phyloP scores from a whole-genome alignment of 2,888 invertebrate species.

The Leucoptera coffeella region DNA sequence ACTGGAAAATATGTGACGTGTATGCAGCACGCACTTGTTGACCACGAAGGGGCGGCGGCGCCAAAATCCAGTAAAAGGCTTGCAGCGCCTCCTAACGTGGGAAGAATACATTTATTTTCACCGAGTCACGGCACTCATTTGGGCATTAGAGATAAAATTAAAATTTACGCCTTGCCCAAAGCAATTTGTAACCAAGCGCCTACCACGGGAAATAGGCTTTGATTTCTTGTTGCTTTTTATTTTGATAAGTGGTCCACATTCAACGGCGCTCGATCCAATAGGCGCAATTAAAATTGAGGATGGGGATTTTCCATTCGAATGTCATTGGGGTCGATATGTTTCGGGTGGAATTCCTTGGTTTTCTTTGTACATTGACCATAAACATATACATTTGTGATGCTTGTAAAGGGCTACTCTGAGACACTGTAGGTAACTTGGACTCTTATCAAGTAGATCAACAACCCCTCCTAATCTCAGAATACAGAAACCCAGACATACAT shows the following conservation, averaged over 20 bases:
- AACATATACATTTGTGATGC: too few relatives aligned
- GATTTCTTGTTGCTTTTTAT: constrained; percentile 47
- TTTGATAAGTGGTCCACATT: constrained; percentile 47
- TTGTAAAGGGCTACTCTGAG: too few relatives aligned
- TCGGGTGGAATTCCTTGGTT: too few relatives aligned
- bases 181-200: constrained; percentile 50
- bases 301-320: neutral
- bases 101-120: constrained; percentile 50
- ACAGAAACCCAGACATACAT: too few relatives aligned
- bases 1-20: too few relatives aligned
- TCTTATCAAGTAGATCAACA: too few relatives aligned
- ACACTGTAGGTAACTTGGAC: too few relatives aligned
- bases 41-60: too few relatives aligned
- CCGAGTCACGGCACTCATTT: constrained; percentile 50
- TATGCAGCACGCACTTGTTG: too few relatives aligned
- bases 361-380: too few relatives aligned
- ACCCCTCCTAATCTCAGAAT: too few relatives aligned
- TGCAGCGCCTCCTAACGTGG: constrained; percentile 28
- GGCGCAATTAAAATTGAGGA: neutral
- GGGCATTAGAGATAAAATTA: constrained; percentile 54
- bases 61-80: neutral
- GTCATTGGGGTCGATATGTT: too few relatives aligned
- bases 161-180: constrained; percentile 53
- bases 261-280: constrained; percentile 9
- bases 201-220: constrained; percentile 48